Percentiles rank a stretch among this genome's conserved stretches.
These are phyloP conservation scores for Cristatella mucedo DNA, from an alignment of 2,888 invertebrate genomes.

Conservation along the genomic window DNA sequence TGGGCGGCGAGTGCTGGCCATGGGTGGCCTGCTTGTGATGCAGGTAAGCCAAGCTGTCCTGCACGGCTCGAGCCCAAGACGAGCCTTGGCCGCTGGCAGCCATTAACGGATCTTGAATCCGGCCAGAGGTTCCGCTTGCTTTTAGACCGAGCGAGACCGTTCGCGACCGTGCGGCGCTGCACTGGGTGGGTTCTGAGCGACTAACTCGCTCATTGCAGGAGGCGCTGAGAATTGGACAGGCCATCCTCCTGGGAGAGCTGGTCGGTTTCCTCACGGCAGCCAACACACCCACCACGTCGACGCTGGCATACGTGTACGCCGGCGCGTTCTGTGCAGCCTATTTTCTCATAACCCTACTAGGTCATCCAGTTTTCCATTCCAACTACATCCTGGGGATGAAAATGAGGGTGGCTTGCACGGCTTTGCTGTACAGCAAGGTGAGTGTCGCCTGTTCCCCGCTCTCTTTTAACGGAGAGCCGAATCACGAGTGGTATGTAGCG, in stretches of 20 bases:
- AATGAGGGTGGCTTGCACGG: conserved; percentile 20
- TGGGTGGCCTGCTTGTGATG: conserved; percentile 17
- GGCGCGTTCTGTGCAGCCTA: conserved; percentile 16
- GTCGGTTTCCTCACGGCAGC: conserved; percentile 16
- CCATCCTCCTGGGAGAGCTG: conserved; percentile 17
- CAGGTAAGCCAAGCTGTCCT: conserved; percentile 15
- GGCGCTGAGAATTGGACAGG: conserved; percentile 18
- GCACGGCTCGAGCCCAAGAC: neutral
- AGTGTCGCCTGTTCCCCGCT: no score
- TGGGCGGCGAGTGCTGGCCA: conserved; percentile 15
- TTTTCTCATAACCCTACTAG: conserved; percentile 17
- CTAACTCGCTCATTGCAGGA: conserved; percentile 14
- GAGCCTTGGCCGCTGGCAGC: no score
- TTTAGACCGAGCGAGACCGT: neutral
- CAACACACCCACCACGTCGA: conserved; percentile 4
- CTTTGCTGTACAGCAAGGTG: conserved; percentile 22
- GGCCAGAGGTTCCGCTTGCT: neutral
- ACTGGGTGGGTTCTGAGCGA: neutral
- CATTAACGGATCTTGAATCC: no score
- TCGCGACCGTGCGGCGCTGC: neutral
- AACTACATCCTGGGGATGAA: conserved; percentile 16
- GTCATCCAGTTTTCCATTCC: conserved; percentile 20
- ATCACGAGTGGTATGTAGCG: no score
- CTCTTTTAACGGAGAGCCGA: no score
- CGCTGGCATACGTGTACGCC: conserved; percentile 17